Base-by-base conservation (phyloP, 2,797 vertebrate genomes). In the Aselliscus stoliczkanus region DNA sequence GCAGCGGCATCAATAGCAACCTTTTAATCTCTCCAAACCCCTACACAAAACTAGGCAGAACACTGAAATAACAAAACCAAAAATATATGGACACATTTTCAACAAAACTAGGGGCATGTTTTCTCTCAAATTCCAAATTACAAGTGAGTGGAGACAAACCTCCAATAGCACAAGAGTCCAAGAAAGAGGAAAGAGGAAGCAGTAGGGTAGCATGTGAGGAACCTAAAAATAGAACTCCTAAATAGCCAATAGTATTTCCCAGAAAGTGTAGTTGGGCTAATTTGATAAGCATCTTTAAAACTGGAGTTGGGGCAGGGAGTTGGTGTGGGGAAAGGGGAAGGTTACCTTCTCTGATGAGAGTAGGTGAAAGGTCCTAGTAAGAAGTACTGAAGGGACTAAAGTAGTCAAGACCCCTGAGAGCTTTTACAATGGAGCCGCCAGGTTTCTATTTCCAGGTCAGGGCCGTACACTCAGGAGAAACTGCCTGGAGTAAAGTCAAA, bases 21-120 rank as follows among this genome's bases (percentile, higher is more conserved):
- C 70, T 96, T 92, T 88, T 69, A 52, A 2, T 58, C 25, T 70
- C 62, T 81, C n/a, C 62, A 95, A 67, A 90, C 23, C 21, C 27
- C 17, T 72, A 47, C 20, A 21, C 39, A 47, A 90, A 96, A 89
- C 83, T n/a, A 67, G 47, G 5, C 23, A 62, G 42, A 93, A 60
- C 3, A 50, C 42, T 56, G 54, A 54, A 42, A 31, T 90, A 67
- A 72, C 37, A 94, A 93, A 93, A 27, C 44, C 60, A 60, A 90
- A 94, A 50, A 5, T 17, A 47, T 42, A 37, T 21, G 23, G 37
- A 76, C 31, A 92, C 3, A 31, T 79, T 80, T 82, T 62, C 44
- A 83, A 39, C 15, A 83, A 93, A 95, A 94, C 18, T 54, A 83
- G 34, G 25, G 15, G 18, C 52, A 67, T 50, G 15, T 86, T 90